Evolutionary conservation across 2,888 invertebrate genomes (phyloP).

Genomic region (Dryobotodes eremita): DNA sequence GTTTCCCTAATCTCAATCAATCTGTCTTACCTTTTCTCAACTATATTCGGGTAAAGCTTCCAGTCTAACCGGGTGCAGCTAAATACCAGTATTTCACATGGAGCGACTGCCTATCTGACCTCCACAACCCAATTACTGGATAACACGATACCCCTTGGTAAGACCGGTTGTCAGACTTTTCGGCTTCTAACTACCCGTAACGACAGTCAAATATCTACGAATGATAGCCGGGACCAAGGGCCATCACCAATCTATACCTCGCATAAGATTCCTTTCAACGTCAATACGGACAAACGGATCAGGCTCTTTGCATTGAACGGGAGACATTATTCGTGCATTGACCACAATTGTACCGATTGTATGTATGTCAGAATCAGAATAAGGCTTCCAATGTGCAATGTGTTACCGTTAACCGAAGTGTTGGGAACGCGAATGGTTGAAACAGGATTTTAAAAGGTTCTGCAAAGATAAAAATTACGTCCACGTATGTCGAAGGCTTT

Average conservation of each 20-base stretch:
- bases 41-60: too few species aligned
- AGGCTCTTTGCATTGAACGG: slow-evolving; percentile 6
- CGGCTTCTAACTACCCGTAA: neutral
- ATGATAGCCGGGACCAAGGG: too few species aligned
- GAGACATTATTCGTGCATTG: neutral
- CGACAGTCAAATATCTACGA: neutral
- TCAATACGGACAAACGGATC: slow-evolving; percentile 5
- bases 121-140: neutral
- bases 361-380: slow-evolving; percentile 54
- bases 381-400: slow-evolving; percentile 23
- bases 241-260: neutral
- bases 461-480: neutral
- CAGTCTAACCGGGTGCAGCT: neutral
- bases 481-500: neutral
- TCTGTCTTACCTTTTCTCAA: too few species aligned
- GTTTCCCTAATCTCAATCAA: neutral
- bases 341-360: slow-evolving; percentile 34
- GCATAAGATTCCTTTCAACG: slow-evolving; percentile 1
- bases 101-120: neutral
- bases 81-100: neutral
- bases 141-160: neutral
- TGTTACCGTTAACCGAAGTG: slow-evolving; percentile 21
- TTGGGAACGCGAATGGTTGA: neutral
- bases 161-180: neutral
- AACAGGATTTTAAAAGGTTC: slow-evolving; percentile 4